Percentiles rank a stretch among this genome's conserved stretches.
Conservation (phyloP, 2,113 vertebrate genomes). For the Tragulus kanchil region DNA sequence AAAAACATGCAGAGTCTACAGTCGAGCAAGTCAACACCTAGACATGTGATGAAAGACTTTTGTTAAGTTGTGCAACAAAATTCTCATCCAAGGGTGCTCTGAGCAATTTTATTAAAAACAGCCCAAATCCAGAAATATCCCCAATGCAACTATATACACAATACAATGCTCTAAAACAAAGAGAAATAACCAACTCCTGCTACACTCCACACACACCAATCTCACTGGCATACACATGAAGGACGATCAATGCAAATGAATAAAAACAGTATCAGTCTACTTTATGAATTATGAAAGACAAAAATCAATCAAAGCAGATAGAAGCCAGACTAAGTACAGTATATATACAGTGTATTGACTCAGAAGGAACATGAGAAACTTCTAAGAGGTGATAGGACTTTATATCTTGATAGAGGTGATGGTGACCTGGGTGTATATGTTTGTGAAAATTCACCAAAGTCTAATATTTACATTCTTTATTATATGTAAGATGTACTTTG, state of each 20-base stretch:
- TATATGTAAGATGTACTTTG: background rate
- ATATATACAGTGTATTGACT: background rate
- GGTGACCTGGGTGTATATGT: background rate
- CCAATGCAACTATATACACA: background rate
- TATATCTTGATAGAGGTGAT: background rate
- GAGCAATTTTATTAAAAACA: background rate
- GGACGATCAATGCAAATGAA: background rate
- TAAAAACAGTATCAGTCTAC: background rate
- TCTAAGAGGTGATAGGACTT: background rate
- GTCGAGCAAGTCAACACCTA: background rate
- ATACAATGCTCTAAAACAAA: background rate
- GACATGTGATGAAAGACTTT: background rate
- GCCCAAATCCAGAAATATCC: background rate
- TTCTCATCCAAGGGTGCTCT: background rate
- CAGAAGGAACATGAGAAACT: too few species aligned
- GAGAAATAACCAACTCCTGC: background rate
- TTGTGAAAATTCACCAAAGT: background rate
- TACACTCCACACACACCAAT: background rate
- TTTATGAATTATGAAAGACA: background rate
- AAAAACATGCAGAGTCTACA: background rate
- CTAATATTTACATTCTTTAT: background rate
- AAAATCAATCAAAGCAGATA: background rate
- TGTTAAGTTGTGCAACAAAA: background rate
- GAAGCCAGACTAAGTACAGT: background rate
- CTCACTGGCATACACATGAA: background rate